Evolutionary conservation across 2,888 invertebrate genomes (phyloP).

Genomic region (Andrena minutula): DNA sequence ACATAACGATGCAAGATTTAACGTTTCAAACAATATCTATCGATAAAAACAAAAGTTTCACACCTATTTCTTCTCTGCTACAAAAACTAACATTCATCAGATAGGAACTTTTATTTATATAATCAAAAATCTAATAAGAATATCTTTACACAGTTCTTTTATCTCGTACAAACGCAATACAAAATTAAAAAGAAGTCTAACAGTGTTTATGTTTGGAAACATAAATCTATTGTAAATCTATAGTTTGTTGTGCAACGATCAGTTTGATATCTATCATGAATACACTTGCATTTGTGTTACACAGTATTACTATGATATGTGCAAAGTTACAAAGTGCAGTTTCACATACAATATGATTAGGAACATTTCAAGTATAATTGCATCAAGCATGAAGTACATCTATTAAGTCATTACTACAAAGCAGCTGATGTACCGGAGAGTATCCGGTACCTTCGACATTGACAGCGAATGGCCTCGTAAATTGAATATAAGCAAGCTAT

Average conservation of each 20-base stretch:
- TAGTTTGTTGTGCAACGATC: not conserved
- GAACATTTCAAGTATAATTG: constrained; percentile 49
- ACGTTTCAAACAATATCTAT: no score
- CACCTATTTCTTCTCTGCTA: no score
- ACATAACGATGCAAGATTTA: constrained; percentile 2
- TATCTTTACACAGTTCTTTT: not conserved
- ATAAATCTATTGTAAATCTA: no score
- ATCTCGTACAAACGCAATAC: not conserved
- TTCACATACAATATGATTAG: constrained; percentile 28
- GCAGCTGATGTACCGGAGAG: constrained; percentile 31
- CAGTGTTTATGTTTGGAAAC: not conserved
- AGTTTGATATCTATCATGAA: not conserved
- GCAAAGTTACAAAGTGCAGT: constrained; percentile 9
- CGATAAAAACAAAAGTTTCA: no score
- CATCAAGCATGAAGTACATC: constrained; percentile 50
- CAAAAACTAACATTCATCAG: not conserved
- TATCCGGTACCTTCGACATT: constrained; percentile 18
- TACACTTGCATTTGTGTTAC: constrained; percentile 2
- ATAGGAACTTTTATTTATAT: not conserved
- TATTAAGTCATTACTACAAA: constrained; percentile 39
- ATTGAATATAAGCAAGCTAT: constrained; percentile 61
- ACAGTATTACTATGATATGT: constrained; percentile 1
- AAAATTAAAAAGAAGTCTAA: not conserved
- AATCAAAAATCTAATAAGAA: constrained; percentile 1
- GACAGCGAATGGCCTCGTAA: constrained; percentile 40